A percentile compares a stretch with the other conserved stretches of the same genome.
Conservation (phyloP, 2,888 invertebrate species). For the Chymomyza procnemis region DNA sequence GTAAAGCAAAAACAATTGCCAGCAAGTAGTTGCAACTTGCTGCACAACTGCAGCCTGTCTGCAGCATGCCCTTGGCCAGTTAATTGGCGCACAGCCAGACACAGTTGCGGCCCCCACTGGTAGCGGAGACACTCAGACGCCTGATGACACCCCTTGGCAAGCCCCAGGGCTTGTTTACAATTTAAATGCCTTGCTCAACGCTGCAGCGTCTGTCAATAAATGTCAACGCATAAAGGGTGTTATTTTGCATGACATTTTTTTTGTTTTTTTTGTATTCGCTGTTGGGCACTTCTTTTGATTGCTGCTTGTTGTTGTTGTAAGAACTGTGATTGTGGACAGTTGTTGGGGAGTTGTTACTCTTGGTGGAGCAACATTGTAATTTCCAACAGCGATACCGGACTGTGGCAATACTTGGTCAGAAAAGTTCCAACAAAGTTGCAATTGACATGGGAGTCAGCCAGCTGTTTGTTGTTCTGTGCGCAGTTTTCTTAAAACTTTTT, state of each 20-base stretch:
- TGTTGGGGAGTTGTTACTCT: too few species aligned
- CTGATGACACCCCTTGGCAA: slow-evolving; percentile 10
- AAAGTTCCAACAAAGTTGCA: too few species aligned
- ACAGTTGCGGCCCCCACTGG: background rate
- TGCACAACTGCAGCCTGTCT: background rate
- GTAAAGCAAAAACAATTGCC: slow-evolving; percentile 69
- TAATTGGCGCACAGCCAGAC: slow-evolving; percentile 56
- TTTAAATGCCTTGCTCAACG: background rate
- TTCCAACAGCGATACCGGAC: too few species aligned
- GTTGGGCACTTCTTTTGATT: too few species aligned
- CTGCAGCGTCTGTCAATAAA: background rate
- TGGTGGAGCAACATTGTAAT: too few species aligned
- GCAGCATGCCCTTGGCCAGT: slow-evolving; percentile 35
- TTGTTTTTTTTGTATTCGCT: too few species aligned
- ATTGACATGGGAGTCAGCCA: too few species aligned
- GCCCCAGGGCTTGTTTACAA: slow-evolving; percentile 6
- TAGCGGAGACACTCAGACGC: slow-evolving; percentile 36
- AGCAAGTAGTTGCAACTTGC: slow-evolving; percentile 21
- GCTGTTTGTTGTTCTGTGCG: too few species aligned
- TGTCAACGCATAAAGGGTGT: background rate
- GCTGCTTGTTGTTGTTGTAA: too few species aligned
- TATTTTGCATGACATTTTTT: background rate
- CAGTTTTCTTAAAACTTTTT: too few species aligned
- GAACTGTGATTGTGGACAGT: too few species aligned
- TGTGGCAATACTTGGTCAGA: too few species aligned